Conservation (phyloP, 1,140 invertebrate species). For the Diorhabda sublineata region DNA sequence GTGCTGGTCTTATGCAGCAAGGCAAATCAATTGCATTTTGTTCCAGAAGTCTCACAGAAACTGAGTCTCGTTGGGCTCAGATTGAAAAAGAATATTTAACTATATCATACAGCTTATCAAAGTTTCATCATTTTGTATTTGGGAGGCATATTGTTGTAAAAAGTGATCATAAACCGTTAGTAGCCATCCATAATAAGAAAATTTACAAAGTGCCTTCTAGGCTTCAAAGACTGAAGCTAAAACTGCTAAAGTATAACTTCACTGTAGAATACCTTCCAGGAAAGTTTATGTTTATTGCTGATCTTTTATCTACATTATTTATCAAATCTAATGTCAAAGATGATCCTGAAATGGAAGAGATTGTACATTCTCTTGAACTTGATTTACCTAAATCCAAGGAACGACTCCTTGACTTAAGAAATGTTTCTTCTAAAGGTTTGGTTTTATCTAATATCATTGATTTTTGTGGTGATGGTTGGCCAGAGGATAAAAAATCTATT, state of each 20-base stretch:
- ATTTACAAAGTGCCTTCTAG: slow-evolving; percentile 8
- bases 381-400: not conserved
- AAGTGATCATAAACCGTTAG: slow-evolving; percentile 19
- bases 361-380: slow-evolving; percentile 14
- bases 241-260: slow-evolving; percentile 16
- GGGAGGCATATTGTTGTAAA: slow-evolving; percentile 10
- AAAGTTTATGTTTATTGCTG: slow-evolving; percentile 8
- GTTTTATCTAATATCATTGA: slow-evolving; percentile 5
- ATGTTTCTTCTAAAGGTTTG: slow-evolving; percentile 6
- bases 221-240: slow-evolving; percentile 17
- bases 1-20: slow-evolving; percentile 22
- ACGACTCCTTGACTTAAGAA: slow-evolving; percentile 4
- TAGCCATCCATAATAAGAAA: slow-evolving; percentile 14
- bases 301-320: slow-evolving; percentile 12
- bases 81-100: slow-evolving; percentile 10
- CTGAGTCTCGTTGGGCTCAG: slow-evolving; percentile 6
- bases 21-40: slow-evolving; percentile 1
- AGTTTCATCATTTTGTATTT: slow-evolving; percentile 6
- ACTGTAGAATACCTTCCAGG: slow-evolving; percentile 8
- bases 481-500: slow-evolving; percentile 8
- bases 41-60: not conserved
- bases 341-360: slow-evolving; percentile 13
- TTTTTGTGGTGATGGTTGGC: slow-evolving; percentile 14
- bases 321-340: not conserved
- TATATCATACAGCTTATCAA: not conserved